Conservation (phyloP, 1,140 invertebrate genomes). For the Procambarus virginalis region DNA sequence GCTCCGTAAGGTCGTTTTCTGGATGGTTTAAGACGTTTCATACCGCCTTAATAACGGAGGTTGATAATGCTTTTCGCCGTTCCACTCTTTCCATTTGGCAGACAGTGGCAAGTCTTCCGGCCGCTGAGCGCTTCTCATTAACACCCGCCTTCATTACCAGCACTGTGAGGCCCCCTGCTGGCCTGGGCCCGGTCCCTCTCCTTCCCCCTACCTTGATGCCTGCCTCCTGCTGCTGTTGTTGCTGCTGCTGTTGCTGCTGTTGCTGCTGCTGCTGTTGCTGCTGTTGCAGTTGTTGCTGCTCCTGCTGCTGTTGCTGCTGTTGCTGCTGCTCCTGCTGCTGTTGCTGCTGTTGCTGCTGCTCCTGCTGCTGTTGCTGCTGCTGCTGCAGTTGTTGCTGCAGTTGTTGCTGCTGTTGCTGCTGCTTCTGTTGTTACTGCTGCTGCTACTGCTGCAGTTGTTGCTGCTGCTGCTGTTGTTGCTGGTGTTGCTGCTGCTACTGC, state of each 20-base stretch:
- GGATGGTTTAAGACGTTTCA: slow-evolving; percentile 2
- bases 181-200: background rate
- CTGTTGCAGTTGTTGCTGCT: background rate
- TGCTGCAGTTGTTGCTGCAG: background rate
- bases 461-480: background rate
- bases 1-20: slow-evolving; percentile 15
- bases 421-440: background rate
- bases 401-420: too few relatives aligned
- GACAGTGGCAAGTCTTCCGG: slow-evolving; percentile 26
- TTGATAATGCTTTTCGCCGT: background rate
- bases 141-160: slow-evolving; percentile 13
- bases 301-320: background rate
- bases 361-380: background rate
- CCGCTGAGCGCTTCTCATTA: slow-evolving; percentile 12
- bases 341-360: too few relatives aligned
- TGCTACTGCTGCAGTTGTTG: background rate
- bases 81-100: slow-evolving; percentile 13
- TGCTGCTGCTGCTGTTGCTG: too few relatives aligned
- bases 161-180: background rate
- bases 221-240: too few relatives aligned
- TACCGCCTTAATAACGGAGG: slow-evolving; percentile 23
- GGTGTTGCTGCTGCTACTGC: background rate
- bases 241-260: too few relatives aligned
- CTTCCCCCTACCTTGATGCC: background rate
- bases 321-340: background rate